Conservation (phyloP, 2,113 vertebrate species). For the Sander lucioperca region DNA sequence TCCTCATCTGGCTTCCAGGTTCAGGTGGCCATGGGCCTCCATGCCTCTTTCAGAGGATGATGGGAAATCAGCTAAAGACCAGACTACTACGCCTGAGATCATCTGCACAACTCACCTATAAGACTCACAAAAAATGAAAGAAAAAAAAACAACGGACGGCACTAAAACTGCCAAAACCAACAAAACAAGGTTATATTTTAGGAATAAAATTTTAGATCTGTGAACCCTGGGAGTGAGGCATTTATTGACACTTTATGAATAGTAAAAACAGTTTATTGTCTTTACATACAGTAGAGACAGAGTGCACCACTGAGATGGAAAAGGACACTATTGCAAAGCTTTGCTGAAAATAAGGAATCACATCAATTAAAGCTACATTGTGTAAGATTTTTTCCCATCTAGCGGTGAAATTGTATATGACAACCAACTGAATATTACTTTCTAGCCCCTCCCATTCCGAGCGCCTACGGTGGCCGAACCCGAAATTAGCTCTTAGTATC, state of each 20-base stretch:
- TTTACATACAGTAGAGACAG: background rate
- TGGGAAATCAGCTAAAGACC: slow-evolving; percentile 26
- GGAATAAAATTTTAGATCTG: background rate
- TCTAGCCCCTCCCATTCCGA: too few species aligned
- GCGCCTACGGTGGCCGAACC: too few species aligned
- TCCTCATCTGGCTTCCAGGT: slow-evolving; percentile 30
- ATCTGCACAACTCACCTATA: slow-evolving; percentile 49
- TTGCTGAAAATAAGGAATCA: background rate
- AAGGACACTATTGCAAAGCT: background rate
- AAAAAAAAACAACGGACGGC: background rate
- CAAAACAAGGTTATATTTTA: background rate
- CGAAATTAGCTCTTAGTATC: too few species aligned
- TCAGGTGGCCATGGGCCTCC: slow-evolving; percentile 35
- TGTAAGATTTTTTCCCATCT: too few species aligned
- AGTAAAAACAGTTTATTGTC: background rate
- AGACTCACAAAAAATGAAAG: background rate
- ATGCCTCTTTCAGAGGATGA: slow-evolving; percentile 14
- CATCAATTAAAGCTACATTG: background rate
- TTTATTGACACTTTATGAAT: slow-evolving; percentile 10
- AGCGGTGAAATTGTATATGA: too few species aligned
- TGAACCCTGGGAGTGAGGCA: background rate
- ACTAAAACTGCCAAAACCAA: background rate
- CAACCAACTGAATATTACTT: too few species aligned
- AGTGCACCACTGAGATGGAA: background rate
- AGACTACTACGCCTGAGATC: slow-evolving; percentile 27